Evolutionary conservation across 2,113 vertebrate genomes (phyloP).

Genomic region (Gambusia holbrooki): DNA sequence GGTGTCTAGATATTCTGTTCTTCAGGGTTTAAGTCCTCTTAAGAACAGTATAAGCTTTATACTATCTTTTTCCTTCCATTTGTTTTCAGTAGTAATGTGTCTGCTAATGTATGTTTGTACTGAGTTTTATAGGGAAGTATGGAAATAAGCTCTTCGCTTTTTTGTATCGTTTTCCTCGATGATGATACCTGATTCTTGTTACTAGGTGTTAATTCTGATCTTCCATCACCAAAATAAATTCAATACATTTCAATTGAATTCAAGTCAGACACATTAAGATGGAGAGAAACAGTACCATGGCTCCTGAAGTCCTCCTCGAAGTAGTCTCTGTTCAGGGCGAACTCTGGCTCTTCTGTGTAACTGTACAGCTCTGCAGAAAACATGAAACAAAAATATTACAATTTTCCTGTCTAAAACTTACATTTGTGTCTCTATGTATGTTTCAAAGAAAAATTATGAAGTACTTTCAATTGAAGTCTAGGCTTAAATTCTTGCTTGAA

Average conservation of each 20-base stretch:
- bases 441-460: background rate
- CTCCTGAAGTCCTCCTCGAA: slow-evolving; percentile 93
- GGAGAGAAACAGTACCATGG: slow-evolving; percentile 81
- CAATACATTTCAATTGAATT: background rate
- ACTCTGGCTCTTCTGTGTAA: slow-evolving; percentile 96
- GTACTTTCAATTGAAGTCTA: background rate
- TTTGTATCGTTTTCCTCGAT: background rate
- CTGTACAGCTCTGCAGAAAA: slow-evolving; percentile 90
- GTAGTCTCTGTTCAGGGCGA: slow-evolving; percentile 89
- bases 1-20: no score
- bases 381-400: background rate
- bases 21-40: no score
- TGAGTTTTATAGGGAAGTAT: no score
- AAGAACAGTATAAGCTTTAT: no score
- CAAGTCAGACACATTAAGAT: background rate
- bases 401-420: background rate
- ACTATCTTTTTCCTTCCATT: no score
- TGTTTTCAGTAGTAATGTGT: no score
- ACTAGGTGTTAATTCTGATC: background rate
- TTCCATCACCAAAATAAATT: background rate
- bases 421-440: background rate
- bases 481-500: background rate
- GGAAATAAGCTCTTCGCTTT: background rate
- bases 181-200: no score
- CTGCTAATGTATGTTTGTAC: no score